Conservation (phyloP, 2,888 invertebrate species). For the Palloptera scutellata region DNA sequence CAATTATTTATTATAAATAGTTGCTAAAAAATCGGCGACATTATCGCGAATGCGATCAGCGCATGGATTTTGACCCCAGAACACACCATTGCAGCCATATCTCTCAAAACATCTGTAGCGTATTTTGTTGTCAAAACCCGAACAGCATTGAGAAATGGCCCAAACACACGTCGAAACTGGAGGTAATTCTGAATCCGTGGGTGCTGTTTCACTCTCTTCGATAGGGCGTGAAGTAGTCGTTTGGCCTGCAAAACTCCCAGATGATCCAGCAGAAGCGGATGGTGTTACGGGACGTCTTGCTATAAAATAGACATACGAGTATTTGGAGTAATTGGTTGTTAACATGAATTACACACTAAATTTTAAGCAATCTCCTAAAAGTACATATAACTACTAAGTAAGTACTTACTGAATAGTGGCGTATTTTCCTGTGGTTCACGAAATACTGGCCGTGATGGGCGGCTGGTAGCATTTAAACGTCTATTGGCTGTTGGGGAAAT, state of each 20-base stretch:
- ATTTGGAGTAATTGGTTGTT: background rate
- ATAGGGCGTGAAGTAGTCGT: too few species aligned
- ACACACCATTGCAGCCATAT: conserved; percentile 75
- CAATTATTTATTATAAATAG: too few species aligned
- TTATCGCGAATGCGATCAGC: conserved; percentile 66
- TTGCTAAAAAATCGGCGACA: conserved; percentile 32
- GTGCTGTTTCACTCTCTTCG: background rate
- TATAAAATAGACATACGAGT: background rate
- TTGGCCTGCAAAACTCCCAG: background rate
- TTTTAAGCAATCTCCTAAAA: too few species aligned
- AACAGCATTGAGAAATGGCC: conserved; percentile 80
- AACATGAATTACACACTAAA: background rate
- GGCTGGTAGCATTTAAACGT: conserved; percentile 12
- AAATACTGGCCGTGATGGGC: conserved; percentile 9
- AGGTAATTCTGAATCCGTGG: background rate
- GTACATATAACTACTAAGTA: too few species aligned
- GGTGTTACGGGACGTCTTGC: conserved; percentile 1
- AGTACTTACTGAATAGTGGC: conserved; percentile 20
- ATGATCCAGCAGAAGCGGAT: conserved; percentile 17
- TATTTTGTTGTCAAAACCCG: conserved; percentile 65
- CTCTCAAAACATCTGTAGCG: conserved; percentile 74
- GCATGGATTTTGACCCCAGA: conserved; percentile 79
- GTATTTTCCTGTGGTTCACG: background rate
- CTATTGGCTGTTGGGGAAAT: conserved; percentile 1
- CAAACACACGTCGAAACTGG: conserved; percentile 72